Base-by-base conservation (phyloP, 2,888 invertebrate genomes). In the Vandiemenella viatica region DNA sequence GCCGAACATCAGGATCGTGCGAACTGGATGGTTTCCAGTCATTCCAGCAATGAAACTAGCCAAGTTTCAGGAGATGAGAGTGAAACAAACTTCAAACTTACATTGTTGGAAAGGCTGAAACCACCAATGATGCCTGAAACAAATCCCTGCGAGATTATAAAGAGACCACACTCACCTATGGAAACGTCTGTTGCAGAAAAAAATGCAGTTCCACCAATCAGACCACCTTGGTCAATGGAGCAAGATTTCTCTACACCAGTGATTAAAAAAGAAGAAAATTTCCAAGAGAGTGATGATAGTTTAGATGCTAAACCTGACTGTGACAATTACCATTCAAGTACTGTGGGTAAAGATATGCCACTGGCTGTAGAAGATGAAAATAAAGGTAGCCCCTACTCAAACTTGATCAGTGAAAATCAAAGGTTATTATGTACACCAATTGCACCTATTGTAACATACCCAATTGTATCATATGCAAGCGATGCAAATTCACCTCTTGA, bases 401-500 rank as follows among this genome's bases (percentile, higher is more conserved):
- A 38, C 38, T n/a, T n/a, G 15, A 38, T 8, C 15, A 16, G 16
- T 16, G 45, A 46, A 47, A 43, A 47, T 47, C 50, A 50, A 50
- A 50, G 50, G 47, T 37, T 50, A 20, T 44, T 48, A 1, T 56
- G 55, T 21, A 63, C 64, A 16, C 67, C 67, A 52, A 26, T 26
- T 17, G 19, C 17, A n/a, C 15, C 16, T 10, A n/a, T n/a, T n/a
- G n/a, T n/a, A n/a, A n/a, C n/a, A n/a, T n/a, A n/a, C n/a, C n/a
- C n/a, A n/a, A n/a, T n/a, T n/a, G 17, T 18, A n/a, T 17, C 17
- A 6, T 32, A 54, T 51, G 20, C 44, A 21, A 18, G 15, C 17
- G 52, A 50, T 19, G 37, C 16, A 7, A 49, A 50, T 41, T 48
- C 50, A 8, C 78, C 84, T 0, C 73, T 86, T 48, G 85, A 87